Base-by-base conservation (phyloP, 2,888 invertebrate genomes). In the Clostera curtula region DNA sequence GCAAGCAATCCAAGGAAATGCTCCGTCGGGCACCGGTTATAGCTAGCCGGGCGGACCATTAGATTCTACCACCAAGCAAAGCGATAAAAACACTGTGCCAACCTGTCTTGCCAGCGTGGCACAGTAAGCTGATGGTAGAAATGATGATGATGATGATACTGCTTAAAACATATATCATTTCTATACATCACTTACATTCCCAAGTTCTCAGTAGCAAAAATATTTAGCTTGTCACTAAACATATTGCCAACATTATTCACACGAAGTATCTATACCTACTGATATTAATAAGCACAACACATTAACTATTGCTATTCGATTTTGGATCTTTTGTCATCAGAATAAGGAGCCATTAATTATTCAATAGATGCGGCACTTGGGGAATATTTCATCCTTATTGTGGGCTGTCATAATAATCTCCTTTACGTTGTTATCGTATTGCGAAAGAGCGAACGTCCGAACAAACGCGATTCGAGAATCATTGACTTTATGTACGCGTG, bases 201-300 rank as follows among this genome's bases (percentile, higher is more conserved):
- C 29, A 29, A 29, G 34, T 27, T 40, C 52, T 59, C 73, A 44
- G 73, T 70, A 70, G 71, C 67, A 51, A 52, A 58, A 52, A 59
- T 56, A 58, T 58, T 64, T 59, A 55, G 42, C 54, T 56, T 66
- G 69, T 68, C 70, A 64, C 56, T 65, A 57, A 57, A 72, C 45
- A 56, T 72, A 71, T 66, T 54, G 43, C 54, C 36, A 36, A 37
- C 62, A 72, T 68, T 70, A 65, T 54, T 72, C 65, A 68, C 56
- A 47, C 43, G 39, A 40, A 44, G 50, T 40, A 47, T 39, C 47
- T 43, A 47, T 43, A 33, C 27, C 23, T 11, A 24, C 44, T 30
- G 47, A 39, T 17, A 27, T 36, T 26, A 21, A 5, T 17, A 10
- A 37, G 14, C 38, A 14, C 10, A 33, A 20, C 31, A 20, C 1